phyloP scores from a whole-genome alignment of 2,888 invertebrate species.

The Drosophila birchii region DNA sequence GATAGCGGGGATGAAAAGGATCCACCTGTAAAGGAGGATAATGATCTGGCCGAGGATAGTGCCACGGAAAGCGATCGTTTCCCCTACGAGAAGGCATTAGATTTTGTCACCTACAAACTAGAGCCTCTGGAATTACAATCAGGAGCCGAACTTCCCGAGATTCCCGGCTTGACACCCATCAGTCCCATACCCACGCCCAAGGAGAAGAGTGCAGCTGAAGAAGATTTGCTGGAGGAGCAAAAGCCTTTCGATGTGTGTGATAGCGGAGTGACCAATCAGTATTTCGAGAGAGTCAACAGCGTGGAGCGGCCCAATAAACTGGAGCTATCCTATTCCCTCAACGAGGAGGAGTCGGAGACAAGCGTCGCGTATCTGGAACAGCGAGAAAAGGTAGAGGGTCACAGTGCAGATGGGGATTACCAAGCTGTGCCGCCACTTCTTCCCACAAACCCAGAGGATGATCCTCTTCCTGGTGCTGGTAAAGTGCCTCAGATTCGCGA shows the following conservation, averaged over 20 bases:
- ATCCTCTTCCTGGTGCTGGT: not conserved
- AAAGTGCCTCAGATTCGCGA: constrained; percentile 55
- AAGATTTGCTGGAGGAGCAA: constrained; percentile 24
- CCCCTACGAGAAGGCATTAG: constrained; percentile 54
- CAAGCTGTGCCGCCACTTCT: constrained; percentile 4
- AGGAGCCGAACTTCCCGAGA: constrained; percentile 11
- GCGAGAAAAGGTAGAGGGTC: constrained; percentile 39
- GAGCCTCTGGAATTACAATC: constrained; percentile 51
- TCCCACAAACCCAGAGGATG: not conserved
- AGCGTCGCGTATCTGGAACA: constrained; percentile 29
- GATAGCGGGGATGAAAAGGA: constrained; percentile 79
- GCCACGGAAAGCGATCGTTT: constrained; percentile 78
- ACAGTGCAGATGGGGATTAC: constrained; percentile 20
- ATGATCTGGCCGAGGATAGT: constrained; percentile 62
- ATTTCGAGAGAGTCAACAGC: constrained; percentile 84
- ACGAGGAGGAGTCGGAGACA: constrained; percentile 64
- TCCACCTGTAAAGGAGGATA: constrained; percentile 38
- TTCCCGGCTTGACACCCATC: constrained; percentile 54
- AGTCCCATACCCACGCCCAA: constrained; percentile 74
- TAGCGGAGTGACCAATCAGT: constrained; percentile 84
- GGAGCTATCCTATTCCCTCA: constrained; percentile 81
- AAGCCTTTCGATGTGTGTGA: constrained; percentile 80
- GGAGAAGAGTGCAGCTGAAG: constrained; percentile 20
- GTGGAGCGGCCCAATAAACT: constrained; percentile 83
- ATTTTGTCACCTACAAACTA: constrained; percentile 48